A percentile compares a stretch with the other conserved stretches of the same genome.
These are phyloP conservation scores for Scaptodrosophila latifasciaeformis DNA, from an alignment of 2,888 invertebrate species.

Conservation along the genomic window DNA sequence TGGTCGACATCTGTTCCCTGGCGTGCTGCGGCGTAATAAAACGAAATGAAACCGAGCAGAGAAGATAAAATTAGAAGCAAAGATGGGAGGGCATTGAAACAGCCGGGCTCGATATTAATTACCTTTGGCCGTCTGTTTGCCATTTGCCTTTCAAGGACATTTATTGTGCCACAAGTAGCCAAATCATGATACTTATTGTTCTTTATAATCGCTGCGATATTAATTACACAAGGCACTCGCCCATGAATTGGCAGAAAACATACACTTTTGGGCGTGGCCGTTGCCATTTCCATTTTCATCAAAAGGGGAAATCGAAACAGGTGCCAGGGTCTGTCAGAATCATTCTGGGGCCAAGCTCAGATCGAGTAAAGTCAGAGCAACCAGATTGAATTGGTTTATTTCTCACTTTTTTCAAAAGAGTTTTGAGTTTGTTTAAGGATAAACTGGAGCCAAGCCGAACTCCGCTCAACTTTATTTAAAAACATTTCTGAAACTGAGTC, in stretches of 20 bases:
- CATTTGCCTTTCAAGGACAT: conserved; percentile 35
- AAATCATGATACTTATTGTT: conserved; percentile 46
- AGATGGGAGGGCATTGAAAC: too few relatives aligned
- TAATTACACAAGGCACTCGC: conserved; percentile 47
- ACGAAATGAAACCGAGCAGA: conserved; percentile 24
- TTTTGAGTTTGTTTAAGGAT: too few relatives aligned
- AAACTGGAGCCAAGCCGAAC: too few relatives aligned
- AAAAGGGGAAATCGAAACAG: conserved; percentile 29
- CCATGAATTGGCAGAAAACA: conserved; percentile 18
- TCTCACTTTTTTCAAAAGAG: too few relatives aligned
- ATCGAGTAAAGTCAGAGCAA: too few relatives aligned
- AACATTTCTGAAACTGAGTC: conserved; percentile 31
- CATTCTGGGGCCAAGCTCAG: too few relatives aligned
- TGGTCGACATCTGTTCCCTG: conserved; percentile 56
- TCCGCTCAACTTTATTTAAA: conserved; percentile 35
- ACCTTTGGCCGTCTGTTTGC: conserved; percentile 43
- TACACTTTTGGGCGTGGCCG: too few relatives aligned
- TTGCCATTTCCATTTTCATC: too few relatives aligned
- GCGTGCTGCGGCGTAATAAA: conserved; percentile 55
- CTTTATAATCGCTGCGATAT: conserved; percentile 48
- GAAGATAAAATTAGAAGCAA: not conserved
- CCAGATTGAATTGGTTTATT: too few relatives aligned
- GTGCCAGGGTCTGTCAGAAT: too few relatives aligned
- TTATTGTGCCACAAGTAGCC: conserved; percentile 26
- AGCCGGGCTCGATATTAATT: conserved; percentile 49